Base-by-base conservation (phyloP, 2,113 vertebrate genomes). In the Cricetomys ansorgei region DNA sequence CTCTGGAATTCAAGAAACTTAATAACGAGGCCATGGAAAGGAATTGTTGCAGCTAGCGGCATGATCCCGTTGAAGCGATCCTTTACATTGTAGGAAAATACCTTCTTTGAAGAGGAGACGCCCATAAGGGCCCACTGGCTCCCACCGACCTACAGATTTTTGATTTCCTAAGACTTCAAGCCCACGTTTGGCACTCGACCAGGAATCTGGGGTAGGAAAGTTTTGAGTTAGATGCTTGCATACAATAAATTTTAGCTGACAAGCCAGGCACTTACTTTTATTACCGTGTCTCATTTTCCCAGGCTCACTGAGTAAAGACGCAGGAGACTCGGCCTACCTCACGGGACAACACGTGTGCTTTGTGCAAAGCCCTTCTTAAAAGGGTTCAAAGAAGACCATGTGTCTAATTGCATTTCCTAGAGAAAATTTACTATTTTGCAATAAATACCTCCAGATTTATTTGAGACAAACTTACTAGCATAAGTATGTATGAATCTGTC, bases 161-260 rank as follows among this genome's bases (percentile, higher is more conserved):
- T 97, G 96, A 96, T 95, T 95, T 95, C 85, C 89, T 98, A 96
- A 98, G 96, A 92, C 96, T 98, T 79, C 94, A 92, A 97, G 92
- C 96, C 96, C 80, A 96, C 77, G 97, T 96, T 97, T 98, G 98
- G 98, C 97, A 97, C 84, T 11, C 89, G 53, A 96, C 96, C 98
- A 98, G 97, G 96, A 98, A 98, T 97, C 96, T 96, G 97, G 91
- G 89, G 89, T 94, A 98, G 98, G 97, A 98, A 98, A 97, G 96
- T 96, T 97, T 91, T 91, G 97, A 96, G 94, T 91, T 98, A 93
- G 97, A 98, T 95, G 95, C 94, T 97, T 95, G 95, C 95, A 96
- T 96, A 97, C 93, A 97, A 98, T 98, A 98, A 97, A 98, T 98
- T 98, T 98, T 97, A 96, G 97, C 95, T 98, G 98, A 98, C 98